Conservation (phyloP, 2,113 vertebrate species). For the Pao palembangensis region DNA sequence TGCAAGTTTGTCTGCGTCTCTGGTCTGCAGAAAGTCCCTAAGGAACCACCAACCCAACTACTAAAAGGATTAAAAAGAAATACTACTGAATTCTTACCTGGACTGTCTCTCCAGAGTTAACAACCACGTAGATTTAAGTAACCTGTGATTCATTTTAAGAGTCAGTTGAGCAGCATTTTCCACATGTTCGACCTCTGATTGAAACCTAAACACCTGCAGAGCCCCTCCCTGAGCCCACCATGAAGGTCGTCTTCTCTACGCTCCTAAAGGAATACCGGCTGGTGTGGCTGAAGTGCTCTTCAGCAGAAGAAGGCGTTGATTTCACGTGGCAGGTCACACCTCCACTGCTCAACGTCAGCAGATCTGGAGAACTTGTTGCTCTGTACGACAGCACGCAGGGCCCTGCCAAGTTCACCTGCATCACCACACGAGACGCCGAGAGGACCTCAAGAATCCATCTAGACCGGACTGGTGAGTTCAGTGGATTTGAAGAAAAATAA, state of each 20-base stretch:
- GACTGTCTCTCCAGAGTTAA: no score
- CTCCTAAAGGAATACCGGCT: not conserved
- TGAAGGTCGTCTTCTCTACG: accelerated
- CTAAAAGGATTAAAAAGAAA: no score
- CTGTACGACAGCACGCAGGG: not conserved
- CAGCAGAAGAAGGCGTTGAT: accelerated
- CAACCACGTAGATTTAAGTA: not conserved
- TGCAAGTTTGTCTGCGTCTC: not conserved
- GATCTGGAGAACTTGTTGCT: accelerated
- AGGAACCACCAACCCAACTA: no score
- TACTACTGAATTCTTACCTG: no score
- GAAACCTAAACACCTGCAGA: conserved; percentile 14
- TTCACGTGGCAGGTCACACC: conserved; percentile 15
- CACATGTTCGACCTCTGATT: not conserved
- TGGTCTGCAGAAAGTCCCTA: no score
- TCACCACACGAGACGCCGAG: not conserved
- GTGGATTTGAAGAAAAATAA: not conserved
- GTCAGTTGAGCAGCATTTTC: not conserved
- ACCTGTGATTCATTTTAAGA: not conserved
- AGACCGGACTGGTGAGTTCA: no score
- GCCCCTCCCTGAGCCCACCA: conserved; percentile 11
- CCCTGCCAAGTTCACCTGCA: conserved; percentile 29
- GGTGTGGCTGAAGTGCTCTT: conserved; percentile 18
- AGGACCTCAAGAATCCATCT: accelerated
- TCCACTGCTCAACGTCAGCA: accelerated